Percentiles rank a stretch among this genome's conserved stretches.
Conservation (phyloP, 2,888 invertebrate genomes). For the Mongoloraphidia duomilia region DNA sequence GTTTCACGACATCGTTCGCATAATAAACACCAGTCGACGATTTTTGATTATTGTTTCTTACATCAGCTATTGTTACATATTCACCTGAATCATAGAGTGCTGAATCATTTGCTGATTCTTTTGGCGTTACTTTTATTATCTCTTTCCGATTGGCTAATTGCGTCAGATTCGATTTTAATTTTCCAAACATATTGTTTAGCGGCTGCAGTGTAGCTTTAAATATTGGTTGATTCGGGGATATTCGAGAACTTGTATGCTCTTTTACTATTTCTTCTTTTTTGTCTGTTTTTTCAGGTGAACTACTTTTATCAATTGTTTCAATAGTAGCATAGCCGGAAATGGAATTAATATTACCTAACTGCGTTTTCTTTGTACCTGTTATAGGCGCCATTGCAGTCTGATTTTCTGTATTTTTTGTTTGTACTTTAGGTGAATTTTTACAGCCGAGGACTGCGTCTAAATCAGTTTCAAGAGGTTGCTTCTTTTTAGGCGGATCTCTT, state of each 20-base stretch:
- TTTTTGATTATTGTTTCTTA: conserved; percentile 63
- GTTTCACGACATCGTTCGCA: conserved; percentile 51
- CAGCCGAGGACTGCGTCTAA: conserved; percentile 16
- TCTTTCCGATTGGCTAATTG: conserved; percentile 23
- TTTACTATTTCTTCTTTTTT: conserved; percentile 16
- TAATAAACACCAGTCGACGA: conserved; percentile 32
- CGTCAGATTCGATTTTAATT: conserved; percentile 36
- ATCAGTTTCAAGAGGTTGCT: conserved; percentile 17
- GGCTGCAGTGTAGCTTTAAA: conserved; percentile 39
- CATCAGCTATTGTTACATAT: conserved; percentile 75
- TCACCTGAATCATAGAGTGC: conserved; percentile 48
- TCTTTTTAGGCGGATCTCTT: not conserved
- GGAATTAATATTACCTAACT: conserved; percentile 26
- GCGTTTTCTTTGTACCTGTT: conserved; percentile 17
- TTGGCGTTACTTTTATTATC: conserved; percentile 29
- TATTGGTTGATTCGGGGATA: conserved; percentile 21
- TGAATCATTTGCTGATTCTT: conserved; percentile 22
- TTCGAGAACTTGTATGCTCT: conserved; percentile 8
- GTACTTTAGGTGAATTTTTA: conserved; percentile 15
- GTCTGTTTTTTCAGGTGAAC: not conserved
- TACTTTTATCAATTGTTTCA: conserved; percentile 20
- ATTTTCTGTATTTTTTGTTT: conserved; percentile 2
- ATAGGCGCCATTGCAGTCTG: conserved; percentile 5
- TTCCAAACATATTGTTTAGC: conserved; percentile 58
- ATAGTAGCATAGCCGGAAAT: conserved; percentile 28